Base-by-base conservation (phyloP, 2,888 invertebrate species). In the Amphipyra tragopoginis region DNA sequence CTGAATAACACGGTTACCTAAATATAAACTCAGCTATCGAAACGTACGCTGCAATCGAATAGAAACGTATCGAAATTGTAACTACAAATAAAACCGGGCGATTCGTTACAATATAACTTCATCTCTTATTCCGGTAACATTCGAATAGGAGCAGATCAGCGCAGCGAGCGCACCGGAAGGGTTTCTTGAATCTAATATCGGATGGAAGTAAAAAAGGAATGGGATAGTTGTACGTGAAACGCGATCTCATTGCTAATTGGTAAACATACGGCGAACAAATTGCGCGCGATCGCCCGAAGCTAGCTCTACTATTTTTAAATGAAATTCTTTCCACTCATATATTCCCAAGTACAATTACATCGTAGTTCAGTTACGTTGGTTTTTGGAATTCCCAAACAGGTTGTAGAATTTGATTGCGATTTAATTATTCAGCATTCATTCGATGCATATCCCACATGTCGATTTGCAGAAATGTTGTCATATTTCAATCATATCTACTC, bases 311-410 rank as follows among this genome's bases (percentile, higher is more conserved):
- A 90, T 90, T 91, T 92, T 90, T 83, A 90, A 93, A 93, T 93
- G 84, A 92, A 93, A 93, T 92, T 93, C 91, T 90, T 92, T 87
- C 81, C 75, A 86, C 84, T 90, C 87, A 87, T 89, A 90, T 87
- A 90, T 90, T 87, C 84, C 83, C 81, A 86, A 87, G 87, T 87
- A 86, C 88, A 87, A 89, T 89, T 88, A 86, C 83, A 82, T 77
- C 79, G 81, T 80, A 87, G 78, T 80, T 69, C 76, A 84, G 84
- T 79, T 79, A 79, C 82, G 83, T 82, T 79, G 81, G 85, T 87
- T 85, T 70, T 89, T 81, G 81, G 84, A 87, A 90, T 89, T 85
- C 77, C 83, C 75, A 81, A 85, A 87, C 84, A 84, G 86, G 85
- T 80, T 73, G 74, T 87, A 67, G 70, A 68, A 90, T 90, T 91